phyloP scores from a whole-genome alignment of 2,113 vertebrate species.

The Cichladusa arquata region DNA sequence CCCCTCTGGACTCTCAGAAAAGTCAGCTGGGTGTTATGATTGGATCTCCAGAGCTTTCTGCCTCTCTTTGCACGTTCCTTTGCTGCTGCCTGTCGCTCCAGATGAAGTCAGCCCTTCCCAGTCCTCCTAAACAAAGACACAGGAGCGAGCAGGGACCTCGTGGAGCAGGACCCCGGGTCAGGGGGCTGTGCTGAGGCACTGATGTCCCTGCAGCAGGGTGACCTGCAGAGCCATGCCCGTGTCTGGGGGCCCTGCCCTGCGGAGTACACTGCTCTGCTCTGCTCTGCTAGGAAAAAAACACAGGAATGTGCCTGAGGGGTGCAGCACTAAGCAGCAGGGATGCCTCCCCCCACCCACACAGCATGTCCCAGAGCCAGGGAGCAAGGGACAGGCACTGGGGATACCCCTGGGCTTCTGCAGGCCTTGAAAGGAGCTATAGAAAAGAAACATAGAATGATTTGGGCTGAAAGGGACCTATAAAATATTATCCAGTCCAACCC shows the following conservation, averaged over 20 bases:
- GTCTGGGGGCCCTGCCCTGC: not conserved
- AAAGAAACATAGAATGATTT: not conserved
- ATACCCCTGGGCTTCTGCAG: not conserved
- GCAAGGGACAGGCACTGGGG: no score
- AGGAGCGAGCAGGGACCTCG: fast-evolving
- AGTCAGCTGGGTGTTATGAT: not conserved
- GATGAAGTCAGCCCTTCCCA: not conserved
- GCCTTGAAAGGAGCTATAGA: not conserved
- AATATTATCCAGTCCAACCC: not conserved
- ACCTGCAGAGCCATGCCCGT: not conserved
- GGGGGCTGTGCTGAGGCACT: not conserved
- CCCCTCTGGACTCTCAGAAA: not conserved
- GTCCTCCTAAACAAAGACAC: not conserved
- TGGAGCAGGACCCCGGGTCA: fast-evolving
- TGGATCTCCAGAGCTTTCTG: not conserved
- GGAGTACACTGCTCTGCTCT: fast-evolving
- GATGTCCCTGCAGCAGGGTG: not conserved
- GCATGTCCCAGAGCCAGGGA: fast-evolving
- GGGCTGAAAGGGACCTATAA: not conserved
- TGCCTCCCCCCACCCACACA: fast-evolving
- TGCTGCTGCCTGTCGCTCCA: not conserved
- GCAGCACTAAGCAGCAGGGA: fast-evolving
- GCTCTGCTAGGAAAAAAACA: not conserved
- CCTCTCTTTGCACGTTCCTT: not conserved
- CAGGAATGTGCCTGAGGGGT: not conserved